Conservation (phyloP, 1,140 invertebrate genomes). For the Hetaerina americana region DNA sequence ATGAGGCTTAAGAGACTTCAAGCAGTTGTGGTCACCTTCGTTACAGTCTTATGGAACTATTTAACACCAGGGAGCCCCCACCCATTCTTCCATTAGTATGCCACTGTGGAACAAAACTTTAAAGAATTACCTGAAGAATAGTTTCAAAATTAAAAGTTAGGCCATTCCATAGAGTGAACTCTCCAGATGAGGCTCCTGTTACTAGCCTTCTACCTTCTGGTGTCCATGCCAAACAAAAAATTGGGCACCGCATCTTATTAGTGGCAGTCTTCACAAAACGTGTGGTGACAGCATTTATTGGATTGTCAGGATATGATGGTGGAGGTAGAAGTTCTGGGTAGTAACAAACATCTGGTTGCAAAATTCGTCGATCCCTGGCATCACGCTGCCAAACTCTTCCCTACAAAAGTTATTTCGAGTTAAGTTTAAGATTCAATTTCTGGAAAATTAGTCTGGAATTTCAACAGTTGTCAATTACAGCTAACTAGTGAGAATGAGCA, state of each 20-base stretch:
- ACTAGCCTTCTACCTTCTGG: slow-evolving; percentile 94
- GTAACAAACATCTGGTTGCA: slow-evolving; percentile 87
- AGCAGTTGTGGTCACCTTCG: too few species aligned
- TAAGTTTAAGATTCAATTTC: too few species aligned
- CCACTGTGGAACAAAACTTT: too few species aligned
- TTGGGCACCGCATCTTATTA: slow-evolving; percentile 98
- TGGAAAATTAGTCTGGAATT: too few species aligned
- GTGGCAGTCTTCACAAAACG: slow-evolving; percentile 96
- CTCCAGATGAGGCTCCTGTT: slow-evolving; percentile 96
- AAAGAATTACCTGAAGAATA: slow-evolving; percentile 95
- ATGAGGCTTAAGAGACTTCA: too few species aligned
- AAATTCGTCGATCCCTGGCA: slow-evolving; percentile 64
- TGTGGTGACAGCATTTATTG: slow-evolving; percentile 93
- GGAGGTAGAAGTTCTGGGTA: slow-evolving; percentile 80
- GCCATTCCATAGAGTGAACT: slow-evolving; percentile 99
- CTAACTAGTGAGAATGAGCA: too few species aligned
- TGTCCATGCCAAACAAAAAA: slow-evolving; percentile 98
- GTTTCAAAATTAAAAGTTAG: slow-evolving; percentile 99
- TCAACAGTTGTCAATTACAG: too few species aligned
- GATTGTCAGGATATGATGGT: slow-evolving; percentile 79
- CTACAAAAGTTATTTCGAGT: too few species aligned
- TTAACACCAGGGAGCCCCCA: too few species aligned
- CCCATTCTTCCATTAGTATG: too few species aligned
- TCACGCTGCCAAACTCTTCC: slow-evolving; percentile 89
- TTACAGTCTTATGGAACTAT: too few species aligned